Evolutionary conservation across 2,797 vertebrate genomes (phyloP), one percentile per base, ranked within the genome.

Genomic region (Sylvilagus floridanus): DNA sequence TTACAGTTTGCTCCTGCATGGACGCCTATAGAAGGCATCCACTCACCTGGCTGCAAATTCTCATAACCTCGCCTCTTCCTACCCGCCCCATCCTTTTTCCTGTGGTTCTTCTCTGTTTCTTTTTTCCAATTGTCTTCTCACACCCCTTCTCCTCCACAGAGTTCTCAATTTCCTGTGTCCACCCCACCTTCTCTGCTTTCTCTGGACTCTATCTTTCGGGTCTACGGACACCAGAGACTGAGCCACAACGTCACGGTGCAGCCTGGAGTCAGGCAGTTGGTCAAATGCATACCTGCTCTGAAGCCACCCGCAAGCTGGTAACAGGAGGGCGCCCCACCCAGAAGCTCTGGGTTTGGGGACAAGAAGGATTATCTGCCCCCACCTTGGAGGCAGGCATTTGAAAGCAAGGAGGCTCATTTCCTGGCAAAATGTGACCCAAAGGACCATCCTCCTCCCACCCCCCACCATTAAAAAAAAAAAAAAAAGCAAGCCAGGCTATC

Each of bases 401-500:
- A 94, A 93, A 96, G 95, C 76, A 96, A 93, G 89, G 81, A 95
- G 93, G 26, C 77, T 82, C 86, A 87, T 78, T 96, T 97, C 93
- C 95, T 84, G 95, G 90, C 91, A 96, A 96, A 96, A 96, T 94
- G 77, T 82, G 93, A 91, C 94, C 81, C 94, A 95, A n/a, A 95
- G 95, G 96, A 96, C 96, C 76, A 68, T 86, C n/a, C 50, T 66
- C 52, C 69, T 68, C 69, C 65, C 30, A 17, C 13, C 82, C 84
- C 69, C 32, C 72, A 93, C 54, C 85, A 37, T 92, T 86, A 42
- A 79, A 77, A 75, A 54, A 30, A 37, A 42, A 42, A 68, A 17
- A 21, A 35, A 10, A 9, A 81, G 76, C 50, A 21, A 65, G 50
- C 65, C 24, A 35, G 83, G 94, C 96, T 94, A 91, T 96, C 96